These are phyloP conservation scores for Gryllus bimaculatus DNA, from an alignment of 1,140 invertebrate species.

Conservation along the genomic window DNA sequence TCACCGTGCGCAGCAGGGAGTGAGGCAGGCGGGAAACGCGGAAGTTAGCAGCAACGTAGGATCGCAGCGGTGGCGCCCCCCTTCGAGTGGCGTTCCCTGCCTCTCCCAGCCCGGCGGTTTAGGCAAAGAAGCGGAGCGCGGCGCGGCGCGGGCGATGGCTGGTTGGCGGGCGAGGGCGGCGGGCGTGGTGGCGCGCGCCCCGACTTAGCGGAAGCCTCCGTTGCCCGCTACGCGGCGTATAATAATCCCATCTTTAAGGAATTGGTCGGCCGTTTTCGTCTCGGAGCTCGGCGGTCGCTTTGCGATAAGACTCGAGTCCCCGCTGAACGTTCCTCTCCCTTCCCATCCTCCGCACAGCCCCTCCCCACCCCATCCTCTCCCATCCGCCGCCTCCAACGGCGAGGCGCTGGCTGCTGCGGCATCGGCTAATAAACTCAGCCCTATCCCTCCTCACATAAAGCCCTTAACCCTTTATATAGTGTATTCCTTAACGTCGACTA, in stretches of 20 bases:
- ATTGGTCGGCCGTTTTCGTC: not conserved
- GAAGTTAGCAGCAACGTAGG: no score
- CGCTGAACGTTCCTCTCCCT: not conserved
- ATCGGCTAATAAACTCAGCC: slow-evolving; percentile 3
- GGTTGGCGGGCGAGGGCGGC: no score
- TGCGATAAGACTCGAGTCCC: not conserved
- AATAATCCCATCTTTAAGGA: slow-evolving; percentile 1
- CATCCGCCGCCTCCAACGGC: not conserved
- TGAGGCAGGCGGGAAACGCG: no score
- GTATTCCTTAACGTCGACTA: slow-evolving; percentile 4
- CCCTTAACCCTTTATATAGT: slow-evolving; percentile 4
- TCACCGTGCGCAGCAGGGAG: no score
- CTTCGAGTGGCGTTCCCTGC: no score
- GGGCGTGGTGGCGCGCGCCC: no score
- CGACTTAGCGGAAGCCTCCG: no score
- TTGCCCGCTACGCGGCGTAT: not conserved
- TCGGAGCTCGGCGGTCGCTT: not conserved
- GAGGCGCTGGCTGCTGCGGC: not conserved
- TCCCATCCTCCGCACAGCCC: not conserved
- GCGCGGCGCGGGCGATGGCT: no score
- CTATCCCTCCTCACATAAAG: not conserved
- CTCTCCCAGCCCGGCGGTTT: no score
- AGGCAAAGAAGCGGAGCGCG: no score
- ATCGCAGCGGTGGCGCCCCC: no score
- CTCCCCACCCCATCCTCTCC: not conserved